Base-by-base conservation (phyloP, 92 coral and sea anemone species). In the Plumapathes pennacea region DNA sequence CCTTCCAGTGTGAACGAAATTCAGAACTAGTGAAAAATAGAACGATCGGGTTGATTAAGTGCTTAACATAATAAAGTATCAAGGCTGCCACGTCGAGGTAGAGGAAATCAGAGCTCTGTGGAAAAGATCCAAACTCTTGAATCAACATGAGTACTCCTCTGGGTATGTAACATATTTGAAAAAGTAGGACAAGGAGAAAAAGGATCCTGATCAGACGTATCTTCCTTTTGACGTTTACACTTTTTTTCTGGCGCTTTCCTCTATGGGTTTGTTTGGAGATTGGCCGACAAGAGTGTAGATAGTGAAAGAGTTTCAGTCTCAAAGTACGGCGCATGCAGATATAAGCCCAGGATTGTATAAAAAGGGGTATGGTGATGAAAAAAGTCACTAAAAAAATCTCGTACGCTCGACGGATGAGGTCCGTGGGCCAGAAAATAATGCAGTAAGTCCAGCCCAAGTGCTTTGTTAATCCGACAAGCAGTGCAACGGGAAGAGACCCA, bases 101-200 rank as follows among this genome's bases (percentile, higher is more conserved):
- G 58, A 50, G 54, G 44, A 54, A 84, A 30, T 37, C n/a, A 25
- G n/a, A 12, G 54, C 54, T 66, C n/a, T n/a, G n/a, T n/a, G n/a
- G n/a, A n/a, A n/a, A n/a, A 2, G 72, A 54, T 9, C n/a, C 25
- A 27, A 83, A 77, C 28, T 83, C 85, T 0, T 61, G 50, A 14
- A 71, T 46, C 15, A 84, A 60, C 85, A 84, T 84, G 34, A 77
- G 46, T 5, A 63, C 48, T 18, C 85, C 90, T 4, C 90, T 71
- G 13, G 90, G 90, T 44, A 84, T 65, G 21, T 81, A 77, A 36
- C 90, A 74, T 5, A 65, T 26, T 37, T 84, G 90, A 38, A 84
- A 84, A 8, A 67, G 53, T 1, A 64, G 71, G 17, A 84, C 85
- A 12, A 84, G 69, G 18, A 56, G 42, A 32, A 84, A 58, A 17